phyloP scores from a whole-genome alignment of 2,888 invertebrate genomes.

The Cephonodes hylas region DNA sequence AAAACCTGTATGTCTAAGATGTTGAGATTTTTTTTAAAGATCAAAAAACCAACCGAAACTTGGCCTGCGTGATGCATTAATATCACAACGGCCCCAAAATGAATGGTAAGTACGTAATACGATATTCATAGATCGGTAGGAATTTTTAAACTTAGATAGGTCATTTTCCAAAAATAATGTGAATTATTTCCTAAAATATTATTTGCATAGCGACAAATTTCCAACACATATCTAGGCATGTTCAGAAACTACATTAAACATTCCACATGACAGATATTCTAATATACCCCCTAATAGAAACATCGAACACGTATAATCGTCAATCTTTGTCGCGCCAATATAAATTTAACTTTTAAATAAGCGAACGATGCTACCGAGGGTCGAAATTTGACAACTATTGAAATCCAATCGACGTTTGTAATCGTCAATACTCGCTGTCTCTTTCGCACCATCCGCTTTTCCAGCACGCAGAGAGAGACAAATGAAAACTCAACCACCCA shows the following conservation, averaged over 20 bases:
- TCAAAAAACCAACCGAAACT: too few species aligned
- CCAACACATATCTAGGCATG: too few species aligned
- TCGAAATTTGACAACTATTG: constrained; percentile 14
- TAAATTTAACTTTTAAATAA: constrained; percentile 16
- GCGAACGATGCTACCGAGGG: constrained; percentile 9
- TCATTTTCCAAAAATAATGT: too few species aligned
- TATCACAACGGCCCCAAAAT: too few species aligned
- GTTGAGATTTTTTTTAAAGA: too few species aligned
- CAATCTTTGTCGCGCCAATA: constrained; percentile 1
- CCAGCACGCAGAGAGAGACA: not conserved
- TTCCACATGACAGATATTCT: not conserved
- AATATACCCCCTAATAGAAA: constrained; percentile 5
- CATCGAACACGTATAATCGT: constrained; percentile 1
- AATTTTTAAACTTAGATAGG: too few species aligned
- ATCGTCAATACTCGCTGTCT: not conserved
- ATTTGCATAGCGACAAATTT: too few species aligned
- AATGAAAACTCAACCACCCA: not conserved
- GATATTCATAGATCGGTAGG: too few species aligned
- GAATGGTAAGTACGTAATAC: too few species aligned
- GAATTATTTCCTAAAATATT: too few species aligned
- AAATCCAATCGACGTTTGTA: constrained; percentile 8
- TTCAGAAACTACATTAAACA: not conserved
- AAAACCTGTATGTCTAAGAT: too few species aligned
- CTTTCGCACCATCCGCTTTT: not conserved
- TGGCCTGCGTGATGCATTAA: too few species aligned